Percentiles rank a stretch among this genome's conserved stretches.
These are phyloP conservation scores for Ctenicera cuprea DNA, from an alignment of 2,888 invertebrate genomes.

Conservation along the genomic window DNA sequence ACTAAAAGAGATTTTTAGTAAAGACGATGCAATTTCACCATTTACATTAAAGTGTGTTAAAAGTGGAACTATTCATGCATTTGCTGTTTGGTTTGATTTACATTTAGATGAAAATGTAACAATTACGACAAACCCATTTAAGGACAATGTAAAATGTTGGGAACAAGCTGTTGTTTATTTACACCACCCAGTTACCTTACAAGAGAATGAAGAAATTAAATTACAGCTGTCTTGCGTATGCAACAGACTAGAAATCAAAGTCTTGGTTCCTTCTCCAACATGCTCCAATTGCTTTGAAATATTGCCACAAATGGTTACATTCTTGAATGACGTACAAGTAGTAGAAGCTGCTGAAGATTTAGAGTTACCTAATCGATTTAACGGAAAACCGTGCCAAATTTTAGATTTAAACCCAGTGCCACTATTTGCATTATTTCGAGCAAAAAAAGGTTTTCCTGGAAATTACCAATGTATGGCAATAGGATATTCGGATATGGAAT, in stretches of 20 bases:
- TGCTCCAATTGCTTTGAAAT: constrained; percentile 62
- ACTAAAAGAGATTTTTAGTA: constrained; percentile 68
- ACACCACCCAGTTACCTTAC: constrained; percentile 69
- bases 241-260: constrained; percentile 66
- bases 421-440: constrained; percentile 76
- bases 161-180: constrained; percentile 85
- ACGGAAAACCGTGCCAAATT: constrained; percentile 69
- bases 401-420: constrained; percentile 80
- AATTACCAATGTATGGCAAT: constrained; percentile 69
- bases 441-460: constrained; percentile 71
- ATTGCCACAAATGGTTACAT: constrained; percentile 62
- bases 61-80: constrained; percentile 77
- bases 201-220: constrained; percentile 67
- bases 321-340: constrained; percentile 64
- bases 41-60: constrained; percentile 70
- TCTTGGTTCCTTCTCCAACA: constrained; percentile 40
- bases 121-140: constrained; percentile 78
- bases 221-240: constrained; percentile 70
- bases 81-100: constrained; percentile 85
- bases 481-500: constrained; percentile 68
- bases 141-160: constrained; percentile 79
- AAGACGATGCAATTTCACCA: constrained; percentile 51
- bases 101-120: constrained; percentile 78
- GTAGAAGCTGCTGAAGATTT: constrained; percentile 59
- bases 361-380: constrained; percentile 70